Percentiles rank a stretch among this genome's conserved stretches.
Evolutionary conservation across 2,888 invertebrate species (phyloP).

Genomic region (Nineta flava): DNA sequence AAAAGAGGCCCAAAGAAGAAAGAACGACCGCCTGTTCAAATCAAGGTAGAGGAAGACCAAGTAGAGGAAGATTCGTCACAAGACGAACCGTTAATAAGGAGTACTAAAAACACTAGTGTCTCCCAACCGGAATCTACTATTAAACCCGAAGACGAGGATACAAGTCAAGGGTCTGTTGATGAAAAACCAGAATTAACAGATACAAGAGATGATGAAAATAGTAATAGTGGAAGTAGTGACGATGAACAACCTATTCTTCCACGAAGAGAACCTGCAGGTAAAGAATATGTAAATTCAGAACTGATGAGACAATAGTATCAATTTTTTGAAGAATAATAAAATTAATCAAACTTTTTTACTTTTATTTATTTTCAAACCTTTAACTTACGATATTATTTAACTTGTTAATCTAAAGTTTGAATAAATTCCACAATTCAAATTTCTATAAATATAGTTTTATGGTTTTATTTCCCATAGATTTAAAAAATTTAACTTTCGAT

Average conservation of each 20-base stretch:
- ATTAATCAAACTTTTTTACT: too few relatives aligned
- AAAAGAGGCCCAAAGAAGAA: slow-evolving; percentile 52
- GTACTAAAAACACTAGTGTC: slow-evolving; percentile 9
- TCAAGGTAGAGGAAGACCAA: slow-evolving; percentile 6
- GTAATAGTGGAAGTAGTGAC: slow-evolving; percentile 40
- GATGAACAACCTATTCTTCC: slow-evolving; percentile 38
- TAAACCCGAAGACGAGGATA: slow-evolving; percentile 32
- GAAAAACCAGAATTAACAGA: slow-evolving; percentile 20
- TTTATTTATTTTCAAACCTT: too few relatives aligned
- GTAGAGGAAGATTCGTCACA: slow-evolving; percentile 5
- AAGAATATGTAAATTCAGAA: too few relatives aligned
- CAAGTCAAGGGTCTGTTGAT: slow-evolving; percentile 26
- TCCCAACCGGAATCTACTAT: slow-evolving; percentile 19
- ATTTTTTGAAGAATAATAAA: too few relatives aligned
- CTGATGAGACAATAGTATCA: too few relatives aligned
- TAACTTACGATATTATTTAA: too few relatives aligned
- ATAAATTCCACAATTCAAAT: too few relatives aligned
- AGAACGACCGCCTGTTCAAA: slow-evolving; percentile 26
- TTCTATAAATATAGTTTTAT: too few relatives aligned
- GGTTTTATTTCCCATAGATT: too few relatives aligned
- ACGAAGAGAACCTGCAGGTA: slow-evolving; percentile 32
- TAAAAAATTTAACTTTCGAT: too few relatives aligned
- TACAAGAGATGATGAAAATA: slow-evolving; percentile 32
- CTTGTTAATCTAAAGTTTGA: too few relatives aligned
- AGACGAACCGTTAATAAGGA: slow-evolving; percentile 15